phyloP scores from a whole-genome alignment of 2,113 vertebrate species.

The Cavia aperea region DNA sequence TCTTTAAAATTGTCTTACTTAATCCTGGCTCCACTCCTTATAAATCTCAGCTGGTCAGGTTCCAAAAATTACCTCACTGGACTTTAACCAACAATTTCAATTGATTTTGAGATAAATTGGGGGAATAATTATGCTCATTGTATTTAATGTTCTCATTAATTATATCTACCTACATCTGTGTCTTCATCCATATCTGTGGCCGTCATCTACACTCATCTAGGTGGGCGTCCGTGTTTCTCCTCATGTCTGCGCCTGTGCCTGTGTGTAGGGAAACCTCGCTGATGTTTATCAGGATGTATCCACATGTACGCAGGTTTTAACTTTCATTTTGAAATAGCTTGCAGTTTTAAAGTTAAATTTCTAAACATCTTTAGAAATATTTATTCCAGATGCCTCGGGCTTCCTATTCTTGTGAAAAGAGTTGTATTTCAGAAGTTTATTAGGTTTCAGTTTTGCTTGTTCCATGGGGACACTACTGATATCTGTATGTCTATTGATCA shows the following conservation, averaged over 20 bases:
- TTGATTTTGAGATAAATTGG: not conserved
- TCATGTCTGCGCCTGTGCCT: not conserved
- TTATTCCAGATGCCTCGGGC: not conserved
- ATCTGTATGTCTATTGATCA: not conserved
- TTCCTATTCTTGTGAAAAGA: not conserved
- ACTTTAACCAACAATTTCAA: not conserved
- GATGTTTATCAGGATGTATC: not conserved
- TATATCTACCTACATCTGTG: rapidly evolving
- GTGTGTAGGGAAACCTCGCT: rapidly evolving
- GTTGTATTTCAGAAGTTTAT: not conserved
- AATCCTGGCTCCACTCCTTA: not conserved
- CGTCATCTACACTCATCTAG: no score
- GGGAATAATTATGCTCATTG: not conserved
- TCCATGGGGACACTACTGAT: not conserved
- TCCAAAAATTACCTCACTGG: not conserved
- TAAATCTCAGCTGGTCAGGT: not conserved
- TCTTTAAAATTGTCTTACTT: not conserved
- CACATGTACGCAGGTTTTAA: not conserved
- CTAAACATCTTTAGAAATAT: not conserved
- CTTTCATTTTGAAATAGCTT: not conserved
- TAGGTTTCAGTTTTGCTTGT: not conserved
- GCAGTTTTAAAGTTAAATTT: not conserved
- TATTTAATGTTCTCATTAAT: not conserved
- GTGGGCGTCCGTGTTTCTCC: not conserved
- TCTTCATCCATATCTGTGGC: rapidly evolving